A percentile compares a stretch with the other conserved stretches of the same genome.
phyloP scores from a whole-genome alignment of 1,140 invertebrate genomes.

The Lysiphlebus fabarum region DNA sequence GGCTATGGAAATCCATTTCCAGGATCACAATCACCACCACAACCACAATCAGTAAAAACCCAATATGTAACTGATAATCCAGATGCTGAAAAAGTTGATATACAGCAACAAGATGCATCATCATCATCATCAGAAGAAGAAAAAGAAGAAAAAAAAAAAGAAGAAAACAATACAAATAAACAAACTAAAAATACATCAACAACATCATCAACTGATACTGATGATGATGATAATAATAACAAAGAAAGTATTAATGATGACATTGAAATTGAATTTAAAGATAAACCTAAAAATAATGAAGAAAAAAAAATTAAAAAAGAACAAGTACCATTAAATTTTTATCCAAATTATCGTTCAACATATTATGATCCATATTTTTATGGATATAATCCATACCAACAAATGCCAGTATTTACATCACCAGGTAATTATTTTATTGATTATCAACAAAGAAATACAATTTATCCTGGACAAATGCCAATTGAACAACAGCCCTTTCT shows the following conservation, averaged over 20 bases:
- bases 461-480: constrained; percentile 13
- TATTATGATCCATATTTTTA: constrained; percentile 49
- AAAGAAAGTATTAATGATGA: background rate
- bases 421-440: constrained; percentile 39
- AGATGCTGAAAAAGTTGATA: constrained; percentile 5
- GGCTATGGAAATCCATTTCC: background rate
- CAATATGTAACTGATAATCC: background rate
- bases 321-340: constrained; percentile 41
- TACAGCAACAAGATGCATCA: background rate
- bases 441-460: constrained; percentile 27
- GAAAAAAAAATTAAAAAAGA: constrained; percentile 25
- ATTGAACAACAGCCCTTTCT: background rate
- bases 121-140: background rate
- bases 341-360: constrained; percentile 46
- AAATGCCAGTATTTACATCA: constrained; percentile 31
- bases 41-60: background rate
- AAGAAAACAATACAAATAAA: too few relatives aligned
- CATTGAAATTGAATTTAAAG: background rate
- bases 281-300: background rate
- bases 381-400: constrained; percentile 41
- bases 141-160: background rate
- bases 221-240: constrained; percentile 6
- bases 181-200: too few relatives aligned
- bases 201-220: too few relatives aligned
- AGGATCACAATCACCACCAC: background rate